Base-by-base conservation (phyloP, 2,888 invertebrate genomes). In the Pilophorus perplexus region DNA sequence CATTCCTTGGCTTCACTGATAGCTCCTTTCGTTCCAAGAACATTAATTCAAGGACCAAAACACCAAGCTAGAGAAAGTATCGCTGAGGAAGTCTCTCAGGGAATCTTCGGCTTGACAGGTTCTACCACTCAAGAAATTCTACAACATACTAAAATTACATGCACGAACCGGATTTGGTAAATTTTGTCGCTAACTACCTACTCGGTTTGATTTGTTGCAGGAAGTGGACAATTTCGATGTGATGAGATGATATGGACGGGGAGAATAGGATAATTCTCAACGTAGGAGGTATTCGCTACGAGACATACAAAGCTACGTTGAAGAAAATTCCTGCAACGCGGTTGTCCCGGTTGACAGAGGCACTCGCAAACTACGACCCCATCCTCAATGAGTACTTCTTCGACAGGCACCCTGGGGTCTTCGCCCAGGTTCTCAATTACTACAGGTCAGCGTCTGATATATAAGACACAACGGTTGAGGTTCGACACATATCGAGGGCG, bases 211-310 rank as follows among this genome's bases (percentile, higher is more conserved):
- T 46, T 12, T 62, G 62, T 62, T 62, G 18, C 46, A 62, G 62
- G 25, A 48, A 44, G 20, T 5, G 46, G 25, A 12, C 3, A 52
- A 50, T 52, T 16, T 16, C 12, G 44, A 52, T 40, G 62, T 65
- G 69, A 64, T 68, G 70, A 64, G 54, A 68, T 70, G 70, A 59
- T 68, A 89, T 89, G 89, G 91, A 92, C 84, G 88, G 90, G 72
- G 93, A 94, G 82, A 93, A 94, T 79, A 85, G 93, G 76, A 92
- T 94, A 75, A 90, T 93, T 78, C 82, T 94, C 76, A 94, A 94
- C 81, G 93, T 94, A 76, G 93, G 94, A 71, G 94, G 94, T 71
- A 93, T 94, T 77, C 85, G 90, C 79, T 89, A 82, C 74, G 74
- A 73, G 78, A 88, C 88, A 20, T 88, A 88, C 79, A 87, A 87